Evolutionary conservation across 2,797 vertebrate species (phyloP), one percentile per base, ranked within the genome.

Genomic region (Neostethus bicornis): DNA sequence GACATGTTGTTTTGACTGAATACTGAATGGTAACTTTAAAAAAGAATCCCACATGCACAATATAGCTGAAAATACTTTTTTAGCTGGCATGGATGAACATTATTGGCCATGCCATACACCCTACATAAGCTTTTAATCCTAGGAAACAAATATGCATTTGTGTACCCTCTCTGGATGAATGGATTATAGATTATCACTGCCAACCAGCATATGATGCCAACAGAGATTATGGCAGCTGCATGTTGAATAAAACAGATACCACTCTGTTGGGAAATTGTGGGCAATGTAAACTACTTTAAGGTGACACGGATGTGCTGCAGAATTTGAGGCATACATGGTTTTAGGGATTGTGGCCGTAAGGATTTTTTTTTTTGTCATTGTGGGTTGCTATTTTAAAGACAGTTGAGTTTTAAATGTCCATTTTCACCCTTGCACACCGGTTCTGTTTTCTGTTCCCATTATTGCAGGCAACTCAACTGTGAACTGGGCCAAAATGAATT

Each of bases 101-200:
- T 85, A 90, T 90, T 90, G 88, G 85, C 87, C 81, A 72, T 86
- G 86, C 88, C 80, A 79, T 85, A 80, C 85, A 83, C 79, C 70
- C 80, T 63, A 73, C 74, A 79, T 91, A 91, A 91, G 87, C 87
- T 90, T 88, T 91, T 92, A 92, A 91, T 92, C 90, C 88, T 54
- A 80, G 84, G 85, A 90, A 90, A 90, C 89, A 92, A 90, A 90
- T 90, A 87, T 87, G 85, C 78, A 75, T 88, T 88, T 91, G 89
- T 91, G 86, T 89, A 87, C 86, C 81, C 81, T 88, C 80, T 85
- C 80, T 89, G 81, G 87, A 84, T 85, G 87, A 86, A 89, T 89
- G 87, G 88, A 87, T 92, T 89, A 89, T 86, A 85, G 84, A 90
- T 91, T 89, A 91, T 91, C 90, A 81, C 80, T 86, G 80, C 86